Evolutionary conservation across 2,888 invertebrate species (phyloP).

Genomic region (Proisotoma minuta): DNA sequence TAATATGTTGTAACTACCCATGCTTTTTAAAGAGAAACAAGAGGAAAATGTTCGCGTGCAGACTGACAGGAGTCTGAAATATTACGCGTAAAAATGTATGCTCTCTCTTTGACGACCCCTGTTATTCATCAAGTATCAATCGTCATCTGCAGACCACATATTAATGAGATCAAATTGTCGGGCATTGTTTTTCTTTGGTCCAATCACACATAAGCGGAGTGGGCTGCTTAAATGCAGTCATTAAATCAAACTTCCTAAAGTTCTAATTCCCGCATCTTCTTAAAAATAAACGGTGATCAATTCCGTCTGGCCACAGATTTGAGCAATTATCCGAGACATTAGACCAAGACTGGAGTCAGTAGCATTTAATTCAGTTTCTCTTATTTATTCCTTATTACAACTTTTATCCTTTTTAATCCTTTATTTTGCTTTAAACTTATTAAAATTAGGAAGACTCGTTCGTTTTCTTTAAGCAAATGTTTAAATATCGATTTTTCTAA

Average conservation of each 20-base stretch:
- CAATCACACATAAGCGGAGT: neutral
- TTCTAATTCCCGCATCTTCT: neutral
- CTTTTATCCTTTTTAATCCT: too few species aligned
- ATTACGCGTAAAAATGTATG: constrained; percentile 42
- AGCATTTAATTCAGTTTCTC: too few species aligned
- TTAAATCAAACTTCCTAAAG: constrained; percentile 6
- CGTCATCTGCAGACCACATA: constrained; percentile 40
- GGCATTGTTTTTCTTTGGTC: neutral
- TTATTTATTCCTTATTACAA: too few species aligned
- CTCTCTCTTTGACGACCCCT: constrained; percentile 19
- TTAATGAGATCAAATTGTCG: constrained; percentile 31
- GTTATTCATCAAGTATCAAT: constrained; percentile 41
- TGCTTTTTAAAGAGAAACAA: constrained; percentile 12
- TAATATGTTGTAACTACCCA: neutral
- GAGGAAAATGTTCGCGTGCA: constrained; percentile 35
- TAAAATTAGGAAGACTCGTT: too few species aligned
- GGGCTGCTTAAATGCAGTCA: neutral
- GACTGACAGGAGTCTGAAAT: constrained; percentile 41
- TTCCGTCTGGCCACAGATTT: constrained; percentile 4
- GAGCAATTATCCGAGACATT: too few species aligned
- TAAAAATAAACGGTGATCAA: neutral
- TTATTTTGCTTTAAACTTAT: too few species aligned
- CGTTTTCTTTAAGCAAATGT: too few species aligned
- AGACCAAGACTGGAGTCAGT: too few species aligned
- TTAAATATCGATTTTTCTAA: too few species aligned